These are phyloP conservation scores for Paracanthobrama guichenoti DNA, from an alignment of 2,113 vertebrate species.

Conservation along the genomic window DNA sequence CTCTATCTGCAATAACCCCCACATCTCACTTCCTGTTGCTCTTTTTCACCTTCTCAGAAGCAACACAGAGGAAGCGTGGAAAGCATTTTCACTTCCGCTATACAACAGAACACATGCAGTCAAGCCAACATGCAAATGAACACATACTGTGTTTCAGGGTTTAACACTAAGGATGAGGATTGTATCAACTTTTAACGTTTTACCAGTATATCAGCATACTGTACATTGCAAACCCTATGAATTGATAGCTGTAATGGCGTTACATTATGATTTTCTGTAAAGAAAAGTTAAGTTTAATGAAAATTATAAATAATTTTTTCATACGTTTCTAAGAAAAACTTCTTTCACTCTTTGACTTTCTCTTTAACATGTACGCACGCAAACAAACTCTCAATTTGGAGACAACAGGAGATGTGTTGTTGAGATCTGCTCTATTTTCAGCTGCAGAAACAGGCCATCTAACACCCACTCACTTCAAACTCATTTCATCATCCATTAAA, in stretches of 20 bases:
- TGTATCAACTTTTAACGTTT: not conserved
- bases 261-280: not conserved
- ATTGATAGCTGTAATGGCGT: not conserved
- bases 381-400: not conserved
- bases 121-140: slow-evolving; percentile 33
- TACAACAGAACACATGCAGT: slow-evolving; percentile 11
- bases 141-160: not conserved
- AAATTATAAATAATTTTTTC: not conserved
- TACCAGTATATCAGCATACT: not conserved
- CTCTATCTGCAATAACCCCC: slow-evolving; percentile 40
- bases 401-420: not conserved
- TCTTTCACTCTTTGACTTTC: not conserved
- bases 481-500: slow-evolving; percentile 27
- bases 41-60: slow-evolving; percentile 56
- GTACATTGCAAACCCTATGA: not conserved
- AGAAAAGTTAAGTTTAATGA: not conserved
- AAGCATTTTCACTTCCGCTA: slow-evolving; percentile 60
- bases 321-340: not conserved
- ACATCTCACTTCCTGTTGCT: slow-evolving; percentile 54
- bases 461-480: slow-evolving; percentile 21
- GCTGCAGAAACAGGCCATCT: slow-evolving; percentile 25
- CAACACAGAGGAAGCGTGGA: slow-evolving; percentile 64
- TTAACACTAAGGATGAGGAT: not conserved
- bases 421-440: slow-evolving; percentile 35
- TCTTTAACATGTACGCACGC: not conserved